Conservation (phyloP, 2,888 invertebrate genomes). For the Drosophila anceps region DNA sequence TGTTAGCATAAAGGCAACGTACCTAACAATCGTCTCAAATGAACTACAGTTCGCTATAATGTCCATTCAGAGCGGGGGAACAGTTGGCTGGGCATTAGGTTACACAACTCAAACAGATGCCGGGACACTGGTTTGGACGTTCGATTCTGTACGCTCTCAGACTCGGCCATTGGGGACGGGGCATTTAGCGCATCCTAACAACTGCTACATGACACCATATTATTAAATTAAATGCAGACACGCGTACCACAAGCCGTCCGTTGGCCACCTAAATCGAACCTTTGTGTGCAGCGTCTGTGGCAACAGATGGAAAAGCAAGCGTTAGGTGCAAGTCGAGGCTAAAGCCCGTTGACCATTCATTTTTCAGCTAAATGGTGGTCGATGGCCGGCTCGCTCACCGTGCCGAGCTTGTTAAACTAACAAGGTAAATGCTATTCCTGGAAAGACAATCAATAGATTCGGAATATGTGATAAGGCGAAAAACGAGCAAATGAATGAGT, state of each 20-base stretch:
- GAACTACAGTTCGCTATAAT: slow-evolving; percentile 49
- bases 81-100: slow-evolving; percentile 63
- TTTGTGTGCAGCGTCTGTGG: slow-evolving; percentile 52
- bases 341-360: slow-evolving; percentile 64
- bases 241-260: slow-evolving; percentile 52
- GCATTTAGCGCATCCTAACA: slow-evolving; percentile 78
- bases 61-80: slow-evolving; percentile 34
- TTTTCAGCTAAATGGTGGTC: slow-evolving; percentile 58
- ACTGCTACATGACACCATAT: slow-evolving; percentile 80
- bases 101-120: slow-evolving; percentile 75
- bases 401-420: slow-evolving; percentile 59
- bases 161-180: slow-evolving; percentile 41
- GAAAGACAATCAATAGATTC: slow-evolving; percentile 74
- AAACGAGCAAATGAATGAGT: slow-evolving; percentile 64
- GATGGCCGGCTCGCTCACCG: slow-evolving; percentile 26
- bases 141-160: slow-evolving; percentile 11
- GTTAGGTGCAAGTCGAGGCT: slow-evolving; percentile 33
- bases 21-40: slow-evolving; percentile 46
- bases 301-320: slow-evolving; percentile 62
- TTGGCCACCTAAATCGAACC: slow-evolving; percentile 61
- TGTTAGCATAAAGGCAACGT: slow-evolving; percentile 64
- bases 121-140: slow-evolving; percentile 25
- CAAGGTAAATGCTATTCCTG: slow-evolving; percentile 55
- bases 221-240: slow-evolving; percentile 79
- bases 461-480: slow-evolving; percentile 37